These are phyloP conservation scores for Lithobius niger DNA, from an alignment of 1,140 invertebrate genomes.

Conservation along the genomic window DNA sequence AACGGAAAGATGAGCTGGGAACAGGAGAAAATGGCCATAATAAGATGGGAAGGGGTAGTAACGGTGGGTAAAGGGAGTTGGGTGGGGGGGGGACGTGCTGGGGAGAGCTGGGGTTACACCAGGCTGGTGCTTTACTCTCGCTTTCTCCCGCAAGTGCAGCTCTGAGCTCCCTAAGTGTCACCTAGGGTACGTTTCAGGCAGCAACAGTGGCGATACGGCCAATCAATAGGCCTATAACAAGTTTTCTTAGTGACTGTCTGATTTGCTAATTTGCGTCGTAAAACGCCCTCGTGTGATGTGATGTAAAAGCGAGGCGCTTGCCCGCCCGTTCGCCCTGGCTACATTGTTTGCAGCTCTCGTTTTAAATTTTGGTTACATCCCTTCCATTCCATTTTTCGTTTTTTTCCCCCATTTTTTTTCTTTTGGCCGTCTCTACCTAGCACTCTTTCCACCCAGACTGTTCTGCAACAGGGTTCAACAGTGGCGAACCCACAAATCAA, in stretches of 20 bases:
- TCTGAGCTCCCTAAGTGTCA: not conserved
- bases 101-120: too few relatives aligned
- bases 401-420: too few relatives aligned
- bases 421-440: not conserved
- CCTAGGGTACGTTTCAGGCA: not conserved
- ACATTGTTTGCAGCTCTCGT: too few relatives aligned
- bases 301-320: not conserved
- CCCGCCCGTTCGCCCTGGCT: not conserved
- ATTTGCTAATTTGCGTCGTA: constrained; percentile 2
- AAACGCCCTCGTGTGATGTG: not conserved
- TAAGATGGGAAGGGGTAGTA: constrained; percentile 35
- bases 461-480: not conserved
- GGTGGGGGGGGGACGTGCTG: too few relatives aligned
- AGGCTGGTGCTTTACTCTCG: too few relatives aligned
- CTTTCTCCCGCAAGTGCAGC: not conserved
- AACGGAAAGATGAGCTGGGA: constrained; percentile 32
- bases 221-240: not conserved
- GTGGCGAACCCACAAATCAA: too few relatives aligned
- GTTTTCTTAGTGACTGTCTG: not conserved
- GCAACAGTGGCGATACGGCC: not conserved
- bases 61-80: not conserved
- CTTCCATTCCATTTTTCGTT: too few relatives aligned
- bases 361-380: too few relatives aligned
- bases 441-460: not conserved
- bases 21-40: constrained; percentile 36